phyloP scores from a whole-genome alignment of 1,140 invertebrate species.

The Oppia nitens region DNA sequence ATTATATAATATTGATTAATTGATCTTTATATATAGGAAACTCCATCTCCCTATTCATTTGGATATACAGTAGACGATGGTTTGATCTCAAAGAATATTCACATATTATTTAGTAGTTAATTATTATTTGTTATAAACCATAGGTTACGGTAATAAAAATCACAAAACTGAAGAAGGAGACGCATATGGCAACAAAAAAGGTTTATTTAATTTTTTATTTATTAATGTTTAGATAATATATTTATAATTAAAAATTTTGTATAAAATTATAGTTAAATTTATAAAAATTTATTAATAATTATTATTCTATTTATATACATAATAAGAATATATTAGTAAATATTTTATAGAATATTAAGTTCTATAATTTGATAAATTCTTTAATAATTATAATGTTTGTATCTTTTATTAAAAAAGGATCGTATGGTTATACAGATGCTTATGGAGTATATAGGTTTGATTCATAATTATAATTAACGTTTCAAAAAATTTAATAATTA shows the following conservation, averaged over 20 bases:
- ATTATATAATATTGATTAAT: neutral
- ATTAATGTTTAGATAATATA: too few species aligned
- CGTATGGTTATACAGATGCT: slow-evolving; percentile 23
- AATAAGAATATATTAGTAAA: too few species aligned
- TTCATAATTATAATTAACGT: slow-evolving; percentile 24
- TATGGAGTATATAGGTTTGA: slow-evolving; percentile 17
- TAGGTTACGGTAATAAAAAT: neutral
- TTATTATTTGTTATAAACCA: neutral
- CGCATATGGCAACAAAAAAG: neutral
- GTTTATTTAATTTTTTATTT: neutral
- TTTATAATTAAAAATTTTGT: too few species aligned
- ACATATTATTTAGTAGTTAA: neutral
- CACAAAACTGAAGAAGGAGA: neutral
- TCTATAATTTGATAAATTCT: too few species aligned
- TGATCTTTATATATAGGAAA: neutral
- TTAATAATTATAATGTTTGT: too few species aligned
- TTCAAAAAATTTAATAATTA: slow-evolving; percentile 17
- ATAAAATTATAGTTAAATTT: too few species aligned
- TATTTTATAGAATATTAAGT: too few species aligned
- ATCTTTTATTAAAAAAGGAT: too few species aligned
- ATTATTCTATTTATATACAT: too few species aligned
- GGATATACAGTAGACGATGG: neutral
- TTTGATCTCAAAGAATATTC: neutral
- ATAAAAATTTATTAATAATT: too few species aligned
- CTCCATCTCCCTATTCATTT: neutral